Percentiles rank a stretch among this genome's conserved stretches.
Conservation (phyloP, 2,888 invertebrate genomes). For the Parnassius apollo region DNA sequence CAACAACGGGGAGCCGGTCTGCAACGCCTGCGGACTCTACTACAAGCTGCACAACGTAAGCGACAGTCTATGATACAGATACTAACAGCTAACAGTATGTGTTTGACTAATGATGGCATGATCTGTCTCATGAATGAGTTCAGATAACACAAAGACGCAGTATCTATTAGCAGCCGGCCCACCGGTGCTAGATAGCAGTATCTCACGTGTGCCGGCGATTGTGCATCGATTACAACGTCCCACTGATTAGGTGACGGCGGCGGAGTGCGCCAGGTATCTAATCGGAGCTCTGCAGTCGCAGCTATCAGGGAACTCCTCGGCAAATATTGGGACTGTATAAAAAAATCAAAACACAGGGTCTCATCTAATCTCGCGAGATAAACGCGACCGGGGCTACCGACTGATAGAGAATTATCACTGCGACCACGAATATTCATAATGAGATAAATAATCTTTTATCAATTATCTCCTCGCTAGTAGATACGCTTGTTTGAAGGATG, state of each 20-base stretch:
- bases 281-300: constrained; percentile 57
- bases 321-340: constrained; percentile 77
- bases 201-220: constrained; percentile 32
- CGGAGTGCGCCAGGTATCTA: constrained; percentile 60
- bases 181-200: constrained; percentile 8
- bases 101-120: not conserved
- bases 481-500: constrained; percentile 79
- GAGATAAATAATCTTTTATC: constrained; percentile 81
- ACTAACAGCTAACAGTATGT: not conserved
- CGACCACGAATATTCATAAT: constrained; percentile 80
- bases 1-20: constrained; percentile 96
- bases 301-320: constrained; percentile 80
- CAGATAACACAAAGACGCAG: constrained; percentile 11
- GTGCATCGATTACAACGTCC: constrained; percentile 47
- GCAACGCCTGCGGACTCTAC: constrained; percentile 99
- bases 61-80: constrained; percentile 6
- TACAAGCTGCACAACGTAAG: constrained; percentile 91
- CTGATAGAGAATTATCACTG: constrained; percentile 80
- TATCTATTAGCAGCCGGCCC: constrained; percentile 12
- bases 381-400: constrained; percentile 76
- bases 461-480: constrained; percentile 76
- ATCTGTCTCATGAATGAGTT: constrained; percentile 10
- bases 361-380: constrained; percentile 80
- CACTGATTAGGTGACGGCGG: constrained; percentile 40
- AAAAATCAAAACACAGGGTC: constrained; percentile 79